A percentile compares a stretch with the other conserved stretches of the same genome.
Evolutionary conservation across 2,797 vertebrate species (phyloP).

Genomic region (Phataginus tetradactyla): DNA sequence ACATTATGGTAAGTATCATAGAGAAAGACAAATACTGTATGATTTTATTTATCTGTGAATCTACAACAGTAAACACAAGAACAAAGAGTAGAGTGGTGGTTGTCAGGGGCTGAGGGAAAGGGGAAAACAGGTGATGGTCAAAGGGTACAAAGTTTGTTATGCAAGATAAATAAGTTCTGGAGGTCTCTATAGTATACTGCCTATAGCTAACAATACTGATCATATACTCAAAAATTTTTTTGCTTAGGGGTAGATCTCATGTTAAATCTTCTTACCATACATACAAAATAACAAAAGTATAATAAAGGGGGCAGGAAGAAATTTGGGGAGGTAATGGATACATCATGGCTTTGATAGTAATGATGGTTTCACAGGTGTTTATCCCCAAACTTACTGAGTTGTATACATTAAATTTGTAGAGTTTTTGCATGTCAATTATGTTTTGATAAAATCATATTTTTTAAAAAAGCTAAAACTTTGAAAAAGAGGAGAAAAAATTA

Average conservation of each 20-base stretch:
- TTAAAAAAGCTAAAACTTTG: neutral
- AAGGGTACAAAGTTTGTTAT: neutral
- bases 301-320: neutral
- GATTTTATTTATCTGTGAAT: neutral
- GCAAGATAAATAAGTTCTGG: neutral
- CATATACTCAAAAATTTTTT: neutral
- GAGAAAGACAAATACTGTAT: neutral
- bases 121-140: neutral
- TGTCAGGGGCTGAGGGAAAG: neutral
- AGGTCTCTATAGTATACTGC: neutral
- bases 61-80: neutral
- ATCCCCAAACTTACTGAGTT: neutral
- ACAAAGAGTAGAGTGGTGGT: neutral
- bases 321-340: neutral
- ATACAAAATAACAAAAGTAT: neutral
- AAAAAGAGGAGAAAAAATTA: neutral
- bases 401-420: neutral
- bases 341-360: neutral
- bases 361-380: neutral
- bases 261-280: neutral
- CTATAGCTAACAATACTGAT: neutral
- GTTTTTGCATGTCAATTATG: neutral
- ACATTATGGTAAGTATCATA: neutral
- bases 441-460: neutral
- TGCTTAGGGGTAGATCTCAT: neutral